Percentiles rank a stretch among this genome's conserved stretches.
Conservation (phyloP, 2,113 vertebrate species). For the Lontra canadensis region DNA sequence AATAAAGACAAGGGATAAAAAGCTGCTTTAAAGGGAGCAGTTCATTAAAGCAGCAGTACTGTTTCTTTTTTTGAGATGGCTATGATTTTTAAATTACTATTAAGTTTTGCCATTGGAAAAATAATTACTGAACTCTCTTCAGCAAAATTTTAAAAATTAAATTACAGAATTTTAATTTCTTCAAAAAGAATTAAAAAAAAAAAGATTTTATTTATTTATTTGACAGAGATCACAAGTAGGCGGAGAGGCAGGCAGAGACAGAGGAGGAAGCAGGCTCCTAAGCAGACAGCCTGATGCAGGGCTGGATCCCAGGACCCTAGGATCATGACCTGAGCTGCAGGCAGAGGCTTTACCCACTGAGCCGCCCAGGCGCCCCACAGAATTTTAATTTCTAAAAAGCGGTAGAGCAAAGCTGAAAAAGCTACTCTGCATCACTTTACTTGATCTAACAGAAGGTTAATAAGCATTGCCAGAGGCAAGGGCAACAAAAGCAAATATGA, state of each 20-base stretch:
- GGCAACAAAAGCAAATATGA: background rate
- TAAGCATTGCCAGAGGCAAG: background rate
- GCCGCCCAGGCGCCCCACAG: too few relatives aligned
- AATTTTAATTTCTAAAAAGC: constrained; percentile 26
- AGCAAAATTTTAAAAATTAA: background rate
- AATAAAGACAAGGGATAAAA: background rate
- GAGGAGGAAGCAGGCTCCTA: too few relatives aligned
- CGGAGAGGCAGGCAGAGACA: too few relatives aligned
- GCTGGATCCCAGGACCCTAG: too few relatives aligned
- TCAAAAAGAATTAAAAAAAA: too few relatives aligned
- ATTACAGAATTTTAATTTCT: background rate
- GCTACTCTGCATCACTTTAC: accelerated
- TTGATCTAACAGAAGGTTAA: background rate
- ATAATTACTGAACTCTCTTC: background rate
- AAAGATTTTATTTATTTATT: too few relatives aligned
- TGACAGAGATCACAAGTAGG: too few relatives aligned
- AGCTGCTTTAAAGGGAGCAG: background rate
- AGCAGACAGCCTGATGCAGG: too few relatives aligned
- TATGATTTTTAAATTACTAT: background rate
- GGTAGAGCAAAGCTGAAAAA: background rate
- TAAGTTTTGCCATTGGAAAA: constrained; percentile 13
- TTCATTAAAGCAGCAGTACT: background rate
- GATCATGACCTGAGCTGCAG: too few relatives aligned
- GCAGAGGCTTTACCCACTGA: too few relatives aligned
- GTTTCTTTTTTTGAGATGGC: background rate